Conservation (phyloP, 2,797 vertebrate species). For the Anolis apletophallus region DNA sequence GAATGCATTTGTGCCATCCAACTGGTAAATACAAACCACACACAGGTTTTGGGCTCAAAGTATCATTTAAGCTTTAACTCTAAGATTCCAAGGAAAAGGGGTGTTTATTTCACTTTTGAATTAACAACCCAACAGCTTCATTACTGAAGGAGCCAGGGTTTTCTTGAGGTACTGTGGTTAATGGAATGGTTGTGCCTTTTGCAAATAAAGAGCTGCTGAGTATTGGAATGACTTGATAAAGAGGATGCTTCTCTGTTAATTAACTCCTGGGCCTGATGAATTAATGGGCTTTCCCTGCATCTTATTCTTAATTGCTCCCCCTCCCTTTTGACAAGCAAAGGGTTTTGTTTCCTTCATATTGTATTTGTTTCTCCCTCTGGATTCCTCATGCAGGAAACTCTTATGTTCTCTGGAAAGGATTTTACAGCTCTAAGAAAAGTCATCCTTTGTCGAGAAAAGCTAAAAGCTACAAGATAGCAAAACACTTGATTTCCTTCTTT, state of each 20-base stretch:
- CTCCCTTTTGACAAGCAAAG: constrained; percentile 13
- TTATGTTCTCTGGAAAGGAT: fast-evolving
- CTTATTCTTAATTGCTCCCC: constrained; percentile 57
- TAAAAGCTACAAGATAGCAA: neutral
- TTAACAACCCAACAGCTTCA: constrained; percentile 52
- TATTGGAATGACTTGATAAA: constrained; percentile 54
- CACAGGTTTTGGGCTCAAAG: constrained; percentile 62
- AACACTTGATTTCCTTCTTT: neutral
- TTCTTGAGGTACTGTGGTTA: constrained; percentile 54
- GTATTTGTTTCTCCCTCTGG: constrained; percentile 53
- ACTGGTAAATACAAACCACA: constrained; percentile 41
- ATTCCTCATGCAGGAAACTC: constrained; percentile 29
- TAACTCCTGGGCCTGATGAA: constrained; percentile 57
- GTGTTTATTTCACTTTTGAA: constrained; percentile 64
- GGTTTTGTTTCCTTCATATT: constrained; percentile 42
- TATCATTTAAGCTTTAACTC: constrained; percentile 64
- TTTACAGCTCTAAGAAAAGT: constrained; percentile 12
- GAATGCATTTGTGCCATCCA: constrained; percentile 71
- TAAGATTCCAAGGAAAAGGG: constrained; percentile 70
- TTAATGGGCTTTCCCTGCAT: constrained; percentile 51
- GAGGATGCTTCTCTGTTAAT: constrained; percentile 64
- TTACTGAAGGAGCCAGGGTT: constrained; percentile 62
- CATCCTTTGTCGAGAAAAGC: neutral
- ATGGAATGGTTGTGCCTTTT: constrained; percentile 51
- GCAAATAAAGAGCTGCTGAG: constrained; percentile 57